These are phyloP conservation scores for Ancistrus triradiatus DNA, from an alignment of 2,113 vertebrate species.

Conservation along the genomic window DNA sequence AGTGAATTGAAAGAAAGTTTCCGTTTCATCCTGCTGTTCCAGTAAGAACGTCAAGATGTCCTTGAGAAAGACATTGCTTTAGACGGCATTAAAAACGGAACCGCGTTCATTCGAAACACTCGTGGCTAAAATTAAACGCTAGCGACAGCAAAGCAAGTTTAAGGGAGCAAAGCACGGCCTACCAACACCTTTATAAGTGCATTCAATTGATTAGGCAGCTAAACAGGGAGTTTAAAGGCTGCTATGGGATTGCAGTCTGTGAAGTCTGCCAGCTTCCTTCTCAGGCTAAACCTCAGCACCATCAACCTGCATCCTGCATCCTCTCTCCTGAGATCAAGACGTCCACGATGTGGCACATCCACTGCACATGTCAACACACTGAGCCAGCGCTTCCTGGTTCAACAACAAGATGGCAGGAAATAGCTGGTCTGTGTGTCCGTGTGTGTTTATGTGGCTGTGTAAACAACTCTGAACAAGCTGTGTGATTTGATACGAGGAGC, in stretches of 20 bases:
- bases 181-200: constrained; percentile 8
- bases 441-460: constrained; percentile 12
- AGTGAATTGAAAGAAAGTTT: too few species aligned
- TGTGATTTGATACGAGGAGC: constrained; percentile 19
- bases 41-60: too few species aligned
- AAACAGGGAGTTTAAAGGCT: constrained; percentile 12
- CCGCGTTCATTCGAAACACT: too few species aligned
- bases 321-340: constrained; percentile 4
- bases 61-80: too few species aligned
- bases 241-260: neutral
- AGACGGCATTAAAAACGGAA: too few species aligned
- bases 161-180: constrained; percentile 11
- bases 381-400: constrained; percentile 3
- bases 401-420: constrained; percentile 24
- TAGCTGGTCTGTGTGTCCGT: constrained; percentile 10
- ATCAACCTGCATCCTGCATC: constrained; percentile 6
- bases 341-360: constrained; percentile 10
- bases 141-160: neutral
- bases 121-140: too few species aligned
- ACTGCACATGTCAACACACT: constrained; percentile 21
- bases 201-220: constrained; percentile 14
- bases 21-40: too few species aligned
- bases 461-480: constrained; percentile 17
- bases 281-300: neutral
- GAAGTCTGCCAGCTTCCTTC: constrained; percentile 9